Evolutionary conservation across 2,888 invertebrate species (phyloP), one percentile per base, ranked within the genome.

Genomic region (Leucophenga maculata): DNA sequence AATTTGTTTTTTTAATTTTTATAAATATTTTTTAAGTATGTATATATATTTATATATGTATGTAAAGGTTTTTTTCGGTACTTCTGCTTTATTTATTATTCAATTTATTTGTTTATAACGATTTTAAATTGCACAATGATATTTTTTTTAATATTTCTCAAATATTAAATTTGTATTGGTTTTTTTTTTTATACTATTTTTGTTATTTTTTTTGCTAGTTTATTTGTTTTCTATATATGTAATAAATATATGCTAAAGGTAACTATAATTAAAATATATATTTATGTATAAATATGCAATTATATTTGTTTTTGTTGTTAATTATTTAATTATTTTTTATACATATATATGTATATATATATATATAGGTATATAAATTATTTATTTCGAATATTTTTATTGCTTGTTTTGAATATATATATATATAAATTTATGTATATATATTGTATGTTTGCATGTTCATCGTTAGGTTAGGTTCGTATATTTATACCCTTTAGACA

Each of bases 121-220:
- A 69, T 77, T 78, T 76, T 73, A 83, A 86, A 85, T 86, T 86
- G 86, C 86, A 85, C 86, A 86, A 80, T 83, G 80, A 85, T 83
- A 80, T 76, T 75, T 83, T 26, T 26, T 26, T 26, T 74, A 83
- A 85, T 78, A 84, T 82, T 83, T 81, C 81, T 71, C 74, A 78
- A 84, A 84, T 85, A 83, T 84, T 78, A 80, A 84, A 78, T 70
- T 72, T 73, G 73, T 70, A 69, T 72, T 71, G 60, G 67, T 70
- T 72, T 59, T 73, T 68, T 68, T 62, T 67, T 66, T 64, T 73
- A 65, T 68, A 60, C 31, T 46, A 22, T 55, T 48, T 50, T 75
- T 70, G 74, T 74, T 83, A 78, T 77, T 78, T 77, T 75, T 74
- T 75, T 77, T 72, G 55, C 62, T 60, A 66, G 68, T 31, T 69